phyloP scores from a whole-genome alignment of 37 sponge, comb jelly and placozoan genomes.

The Beroe ovata region DNA sequence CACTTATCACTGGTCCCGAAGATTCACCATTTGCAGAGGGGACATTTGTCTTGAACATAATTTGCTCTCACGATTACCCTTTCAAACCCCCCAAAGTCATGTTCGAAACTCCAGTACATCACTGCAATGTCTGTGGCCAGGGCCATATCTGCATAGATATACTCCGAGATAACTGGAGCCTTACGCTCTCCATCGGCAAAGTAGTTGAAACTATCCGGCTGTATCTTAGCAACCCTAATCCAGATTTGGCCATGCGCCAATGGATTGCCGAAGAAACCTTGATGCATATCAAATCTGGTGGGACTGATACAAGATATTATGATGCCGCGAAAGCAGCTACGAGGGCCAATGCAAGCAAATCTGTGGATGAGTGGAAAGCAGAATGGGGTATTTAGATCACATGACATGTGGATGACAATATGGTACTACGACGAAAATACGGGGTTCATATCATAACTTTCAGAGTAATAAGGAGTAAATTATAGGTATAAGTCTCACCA shows the following conservation, averaged over 20 bases:
- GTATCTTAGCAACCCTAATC: background rate
- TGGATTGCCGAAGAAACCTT: background rate
- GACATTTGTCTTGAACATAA: background rate
- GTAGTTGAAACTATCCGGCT: background rate
- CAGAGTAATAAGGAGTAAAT: too few species aligned
- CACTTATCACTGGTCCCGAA: background rate
- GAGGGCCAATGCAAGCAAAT: background rate
- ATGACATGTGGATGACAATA: too few species aligned
- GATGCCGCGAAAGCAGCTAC: background rate
- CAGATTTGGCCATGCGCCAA: background rate
- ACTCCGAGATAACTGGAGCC: background rate
- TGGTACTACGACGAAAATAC: too few species aligned
- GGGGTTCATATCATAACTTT: too few species aligned
- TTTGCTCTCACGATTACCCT: background rate
- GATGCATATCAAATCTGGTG: background rate
- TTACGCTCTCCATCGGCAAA: background rate
- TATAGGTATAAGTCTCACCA: too few species aligned
- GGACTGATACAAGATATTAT: background rate
- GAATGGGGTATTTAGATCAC: background rate
- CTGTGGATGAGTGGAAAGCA: background rate
- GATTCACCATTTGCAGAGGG: background rate
- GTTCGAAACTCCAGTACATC: background rate
- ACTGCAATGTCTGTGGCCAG: background rate
- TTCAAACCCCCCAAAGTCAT: background rate
- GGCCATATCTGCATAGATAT: background rate